Conservation (phyloP, 2,888 invertebrate species). For the Acanthoscelides obtectus region DNA sequence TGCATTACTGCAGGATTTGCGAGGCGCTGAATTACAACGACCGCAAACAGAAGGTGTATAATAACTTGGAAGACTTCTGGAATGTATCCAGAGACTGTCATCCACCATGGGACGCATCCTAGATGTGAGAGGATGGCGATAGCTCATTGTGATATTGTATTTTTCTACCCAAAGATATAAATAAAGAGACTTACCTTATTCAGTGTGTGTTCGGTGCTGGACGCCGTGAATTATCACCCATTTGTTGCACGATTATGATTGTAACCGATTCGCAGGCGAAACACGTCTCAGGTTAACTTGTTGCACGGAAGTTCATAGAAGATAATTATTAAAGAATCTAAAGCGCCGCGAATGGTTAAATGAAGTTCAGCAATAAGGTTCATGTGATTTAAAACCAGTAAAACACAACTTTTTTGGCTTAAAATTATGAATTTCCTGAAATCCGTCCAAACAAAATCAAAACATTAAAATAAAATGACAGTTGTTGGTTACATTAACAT, state of each 20-base stretch:
- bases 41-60: slow-evolving; percentile 42
- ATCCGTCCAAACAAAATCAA: neutral
- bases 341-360: too few species aligned
- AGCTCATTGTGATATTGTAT: neutral
- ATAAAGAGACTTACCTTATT: neutral
- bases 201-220: neutral
- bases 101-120: slow-evolving; percentile 31
- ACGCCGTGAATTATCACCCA: neutral
- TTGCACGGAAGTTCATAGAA: neutral
- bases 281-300: neutral
- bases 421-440: neutral
- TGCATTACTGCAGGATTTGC: slow-evolving; percentile 61
- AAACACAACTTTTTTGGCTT: too few species aligned
- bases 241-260: neutral
- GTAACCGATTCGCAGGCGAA: neutral
- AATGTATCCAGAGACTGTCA: slow-evolving; percentile 35
- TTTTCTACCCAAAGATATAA: neutral
- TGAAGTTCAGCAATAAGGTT: too few species aligned
- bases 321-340: too few species aligned
- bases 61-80: slow-evolving; percentile 46
- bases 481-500: neutral
- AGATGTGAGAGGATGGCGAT: neutral
- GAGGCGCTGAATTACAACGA: slow-evolving; percentile 64
- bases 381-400: too few species aligned
- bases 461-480: neutral